Evolutionary conservation across 2,797 vertebrate genomes (phyloP), one percentile per base, ranked within the genome.

Genomic region (Pelochelys cantorii): DNA sequence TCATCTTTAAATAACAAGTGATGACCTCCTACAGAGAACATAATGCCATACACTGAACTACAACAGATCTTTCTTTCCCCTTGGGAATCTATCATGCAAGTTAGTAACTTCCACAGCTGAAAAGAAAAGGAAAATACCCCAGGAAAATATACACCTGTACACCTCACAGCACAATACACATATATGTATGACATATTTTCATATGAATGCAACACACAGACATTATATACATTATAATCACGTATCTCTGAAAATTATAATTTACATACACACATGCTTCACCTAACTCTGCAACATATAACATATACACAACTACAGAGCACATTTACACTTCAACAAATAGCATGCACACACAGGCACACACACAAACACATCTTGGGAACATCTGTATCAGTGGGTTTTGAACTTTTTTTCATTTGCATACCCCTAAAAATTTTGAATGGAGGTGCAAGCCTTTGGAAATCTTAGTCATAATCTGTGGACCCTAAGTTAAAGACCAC

Each of bases 1-100:
- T 79, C 92, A 87, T 96, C 96, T 97, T 97, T 96, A 96, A 97
- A 97, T 96, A 97, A 96, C 95, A 86, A 94, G 81, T 90, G 96
- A 97, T 75, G 75, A 95, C 94, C 97, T 96, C 97, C 97, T 88
- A 77, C 17, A 55, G 95, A 96, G 97, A 96, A 84, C 90, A 84
- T 90, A 96, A 96, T 95, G 87, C 89, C 81, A 23, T 84, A 89
- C 56, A 18, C 87, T 79, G 83, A 85, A 88, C 37, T 31, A 86
- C 82, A 85, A 11, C 0, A 1, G 89, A 91, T 89, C 90, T 87
- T 90, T 37, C 92, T 94, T 86, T 90, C 96, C 93, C 87, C 84
- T 86, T 90, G 71, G 94, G 85, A 92, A 84, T 25, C 93, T 52
- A 81, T 83, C 71, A 96, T 59, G 84, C 91, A 97, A 60, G 85